Conservation (phyloP, 2,797 vertebrate species). For the Chaunax sp. region DNA sequence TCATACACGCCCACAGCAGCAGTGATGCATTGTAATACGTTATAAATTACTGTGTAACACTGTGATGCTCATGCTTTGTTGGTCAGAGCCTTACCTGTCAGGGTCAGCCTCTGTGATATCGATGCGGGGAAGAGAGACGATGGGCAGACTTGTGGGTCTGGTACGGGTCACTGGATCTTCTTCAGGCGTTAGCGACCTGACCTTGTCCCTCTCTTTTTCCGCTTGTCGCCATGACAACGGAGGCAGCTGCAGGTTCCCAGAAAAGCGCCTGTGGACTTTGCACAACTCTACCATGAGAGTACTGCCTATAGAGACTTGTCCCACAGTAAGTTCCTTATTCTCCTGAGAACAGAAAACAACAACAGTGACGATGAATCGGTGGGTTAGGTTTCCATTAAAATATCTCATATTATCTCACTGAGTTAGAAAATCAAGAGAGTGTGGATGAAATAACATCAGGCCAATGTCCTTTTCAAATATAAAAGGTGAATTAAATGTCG, state of each 20-base stretch:
- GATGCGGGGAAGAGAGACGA: constrained; percentile 89
- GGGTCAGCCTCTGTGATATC: constrained; percentile 92
- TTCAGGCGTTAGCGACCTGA: constrained; percentile 84
- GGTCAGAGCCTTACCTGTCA: constrained; percentile 83
- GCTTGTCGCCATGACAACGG: constrained; percentile 92
- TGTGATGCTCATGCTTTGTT: too few species aligned
- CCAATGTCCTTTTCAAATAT: too few species aligned
- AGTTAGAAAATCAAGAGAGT: constrained; percentile 1
- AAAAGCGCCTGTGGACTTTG: constrained; percentile 90
- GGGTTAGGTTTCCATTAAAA: background rate
- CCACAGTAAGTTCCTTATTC: constrained; percentile 83
- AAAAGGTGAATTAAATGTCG: too few species aligned
- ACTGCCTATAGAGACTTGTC: constrained; percentile 84
- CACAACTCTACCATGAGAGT: constrained; percentile 90
- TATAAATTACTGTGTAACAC: too few species aligned
- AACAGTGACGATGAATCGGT: background rate
- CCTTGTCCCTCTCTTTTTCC: constrained; percentile 82
- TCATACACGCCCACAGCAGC: too few species aligned
- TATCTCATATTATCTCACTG: background rate
- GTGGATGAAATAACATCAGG: background rate
- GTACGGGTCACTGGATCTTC: constrained; percentile 76
- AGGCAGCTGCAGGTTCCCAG: constrained; percentile 92
- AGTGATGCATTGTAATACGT: too few species aligned
- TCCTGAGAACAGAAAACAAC: constrained; percentile 74
- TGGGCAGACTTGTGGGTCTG: constrained; percentile 91